These are phyloP conservation scores for Drosophila kokeensis DNA, from an alignment of 2,888 invertebrate genomes.

Conservation along the genomic window DNA sequence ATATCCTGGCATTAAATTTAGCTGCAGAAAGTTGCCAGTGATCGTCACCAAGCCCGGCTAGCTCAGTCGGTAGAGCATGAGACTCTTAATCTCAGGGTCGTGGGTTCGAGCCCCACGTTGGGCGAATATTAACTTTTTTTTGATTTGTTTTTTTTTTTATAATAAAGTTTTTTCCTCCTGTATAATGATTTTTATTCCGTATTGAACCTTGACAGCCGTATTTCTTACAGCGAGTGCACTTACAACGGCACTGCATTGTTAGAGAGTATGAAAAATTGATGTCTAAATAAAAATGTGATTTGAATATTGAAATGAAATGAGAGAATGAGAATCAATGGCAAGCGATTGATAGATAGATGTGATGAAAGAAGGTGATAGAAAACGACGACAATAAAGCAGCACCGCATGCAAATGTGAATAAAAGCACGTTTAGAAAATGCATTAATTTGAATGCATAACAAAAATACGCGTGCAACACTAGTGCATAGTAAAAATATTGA, in stretches of 20 bases:
- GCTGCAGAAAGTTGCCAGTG: not conserved
- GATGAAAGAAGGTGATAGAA: not conserved
- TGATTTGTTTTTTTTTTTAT: not conserved
- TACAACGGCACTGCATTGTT: conserved; percentile 53
- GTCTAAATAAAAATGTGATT: conserved; percentile 26
- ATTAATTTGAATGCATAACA: conserved; percentile 63
- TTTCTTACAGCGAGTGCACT: conserved; percentile 10
- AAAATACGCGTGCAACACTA: conserved; percentile 1
- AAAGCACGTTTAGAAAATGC: conserved; percentile 71
- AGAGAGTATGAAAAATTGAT: conserved; percentile 20
- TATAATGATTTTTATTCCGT: not conserved
- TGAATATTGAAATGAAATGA: conserved; percentile 43
- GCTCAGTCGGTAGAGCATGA: conserved; percentile 80
- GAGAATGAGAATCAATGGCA: conserved; percentile 39
- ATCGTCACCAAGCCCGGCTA: conserved; percentile 61
- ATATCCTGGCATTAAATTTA: conserved; percentile 16
- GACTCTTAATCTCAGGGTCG: conserved; percentile 78
- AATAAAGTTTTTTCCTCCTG: not conserved
- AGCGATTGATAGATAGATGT: conserved; percentile 36
- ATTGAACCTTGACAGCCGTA: conserved; percentile 22
- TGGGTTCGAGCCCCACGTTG: conserved; percentile 82
- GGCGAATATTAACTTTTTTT: conserved; percentile 38
- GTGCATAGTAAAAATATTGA: conserved; percentile 39
- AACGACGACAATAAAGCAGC: conserved; percentile 5
- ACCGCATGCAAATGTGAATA: conserved; percentile 53